Conservation (phyloP, 2,888 invertebrate species). For the Phalera bucephala region DNA sequence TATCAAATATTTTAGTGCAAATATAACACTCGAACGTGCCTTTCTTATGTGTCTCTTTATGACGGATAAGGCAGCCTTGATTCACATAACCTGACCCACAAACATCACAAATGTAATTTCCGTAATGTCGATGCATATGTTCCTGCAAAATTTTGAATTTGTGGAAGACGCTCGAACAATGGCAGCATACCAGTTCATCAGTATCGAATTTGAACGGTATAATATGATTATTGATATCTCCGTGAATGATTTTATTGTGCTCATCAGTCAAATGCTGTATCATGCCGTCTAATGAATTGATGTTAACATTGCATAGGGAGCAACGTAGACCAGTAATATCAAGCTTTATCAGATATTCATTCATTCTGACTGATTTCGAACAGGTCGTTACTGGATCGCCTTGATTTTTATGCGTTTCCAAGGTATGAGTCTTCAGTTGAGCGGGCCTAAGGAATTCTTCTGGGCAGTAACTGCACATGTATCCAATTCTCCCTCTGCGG, state of each 20-base stretch:
- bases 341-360: constrained; percentile 42
- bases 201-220: constrained; percentile 34
- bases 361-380: constrained; percentile 16
- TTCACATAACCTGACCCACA: constrained; percentile 52
- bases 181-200: constrained; percentile 13
- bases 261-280: constrained; percentile 19
- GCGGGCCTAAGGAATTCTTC: constrained; percentile 33
- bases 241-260: constrained; percentile 19
- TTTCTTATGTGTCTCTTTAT: constrained; percentile 35
- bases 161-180: constrained; percentile 14
- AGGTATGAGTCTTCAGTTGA: constrained; percentile 50
- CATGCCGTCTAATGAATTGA: constrained; percentile 14
- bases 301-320: constrained; percentile 14
- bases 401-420: constrained; percentile 33
- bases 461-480: constrained; percentile 49
- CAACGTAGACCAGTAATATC: constrained; percentile 35
- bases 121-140: constrained; percentile 28
- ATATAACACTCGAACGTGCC: constrained; percentile 46
- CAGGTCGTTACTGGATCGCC: constrained; percentile 26
- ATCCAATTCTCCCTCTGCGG: constrained; percentile 43
- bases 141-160: constrained; percentile 14
- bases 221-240: constrained; percentile 31
- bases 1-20: constrained; percentile 65
- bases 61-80: constrained; percentile 33
- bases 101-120: constrained; percentile 49